These are phyloP conservation scores for Drosophila monieri DNA, from an alignment of 2,888 invertebrate species.

Conservation along the genomic window DNA sequence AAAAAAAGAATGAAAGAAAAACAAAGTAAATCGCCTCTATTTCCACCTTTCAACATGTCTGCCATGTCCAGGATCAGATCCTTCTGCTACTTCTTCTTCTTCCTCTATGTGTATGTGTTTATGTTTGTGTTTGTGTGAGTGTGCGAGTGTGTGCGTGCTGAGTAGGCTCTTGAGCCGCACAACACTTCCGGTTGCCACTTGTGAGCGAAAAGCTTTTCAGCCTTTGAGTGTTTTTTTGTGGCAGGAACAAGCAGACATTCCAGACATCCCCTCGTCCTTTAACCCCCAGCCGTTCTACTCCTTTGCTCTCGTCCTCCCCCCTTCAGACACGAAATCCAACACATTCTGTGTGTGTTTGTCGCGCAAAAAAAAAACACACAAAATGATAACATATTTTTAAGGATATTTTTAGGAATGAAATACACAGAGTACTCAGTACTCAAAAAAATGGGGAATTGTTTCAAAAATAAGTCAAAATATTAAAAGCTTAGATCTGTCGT, in stretches of 20 bases:
- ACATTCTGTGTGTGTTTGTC: slow-evolving; percentile 21
- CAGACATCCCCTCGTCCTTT: slow-evolving; percentile 26
- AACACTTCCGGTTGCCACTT: slow-evolving; percentile 79
- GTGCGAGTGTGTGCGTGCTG: slow-evolving; percentile 49
- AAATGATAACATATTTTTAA: neutral
- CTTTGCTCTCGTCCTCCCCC: too few species aligned
- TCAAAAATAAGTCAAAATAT: neutral
- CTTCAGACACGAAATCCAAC: slow-evolving; percentile 3
- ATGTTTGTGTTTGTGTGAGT: neutral
- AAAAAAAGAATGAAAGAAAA: slow-evolving; percentile 64
- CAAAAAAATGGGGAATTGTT: too few species aligned
- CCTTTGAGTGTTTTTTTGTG: slow-evolving; percentile 72
- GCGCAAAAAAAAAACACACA: slow-evolving; percentile 30
- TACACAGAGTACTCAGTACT: neutral
- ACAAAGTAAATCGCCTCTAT: slow-evolving; percentile 74
- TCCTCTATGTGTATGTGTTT: slow-evolving; percentile 8
- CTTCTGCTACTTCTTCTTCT: slow-evolving; percentile 13
- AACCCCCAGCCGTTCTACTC: neutral
- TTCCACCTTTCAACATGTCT: slow-evolving; percentile 79
- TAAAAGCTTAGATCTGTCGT: too few species aligned
- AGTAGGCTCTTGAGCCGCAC: slow-evolving; percentile 76
- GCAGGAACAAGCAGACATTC: slow-evolving; percentile 43
- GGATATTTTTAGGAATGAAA: neutral
- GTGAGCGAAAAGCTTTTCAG: slow-evolving; percentile 77
- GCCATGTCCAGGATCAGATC: slow-evolving; percentile 52